These are phyloP conservation scores for Columba livia DNA, from an alignment of 2,113 vertebrate genomes.

Conservation along the genomic window DNA sequence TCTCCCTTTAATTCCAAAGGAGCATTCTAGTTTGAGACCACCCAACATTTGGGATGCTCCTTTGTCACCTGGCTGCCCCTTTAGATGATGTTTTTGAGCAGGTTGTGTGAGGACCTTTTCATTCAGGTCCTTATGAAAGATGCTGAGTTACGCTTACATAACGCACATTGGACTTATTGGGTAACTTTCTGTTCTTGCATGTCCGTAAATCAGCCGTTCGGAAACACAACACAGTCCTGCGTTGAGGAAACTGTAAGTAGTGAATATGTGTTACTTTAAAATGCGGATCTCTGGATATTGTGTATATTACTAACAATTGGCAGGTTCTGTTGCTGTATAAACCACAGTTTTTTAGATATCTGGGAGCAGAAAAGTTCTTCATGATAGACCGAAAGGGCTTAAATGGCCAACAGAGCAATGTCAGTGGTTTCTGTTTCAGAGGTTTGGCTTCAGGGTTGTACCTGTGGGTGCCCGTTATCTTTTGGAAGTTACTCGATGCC, in stretches of 20 bases:
- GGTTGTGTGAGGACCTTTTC: neutral
- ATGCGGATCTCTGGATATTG: neutral
- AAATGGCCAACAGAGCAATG: neutral
- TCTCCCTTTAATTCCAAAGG: neutral
- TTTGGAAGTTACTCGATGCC: neutral
- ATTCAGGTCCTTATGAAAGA: neutral
- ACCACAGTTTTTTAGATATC: neutral
- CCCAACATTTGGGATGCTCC: neutral
- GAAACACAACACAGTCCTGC: neutral
- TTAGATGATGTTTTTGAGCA: neutral
- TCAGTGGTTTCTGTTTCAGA: neutral
- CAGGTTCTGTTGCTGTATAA: neutral
- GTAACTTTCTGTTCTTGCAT: constrained; percentile 22
- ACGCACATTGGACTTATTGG: neutral
- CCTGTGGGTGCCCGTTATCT: neutral
- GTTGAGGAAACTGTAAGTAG: constrained; percentile 58
- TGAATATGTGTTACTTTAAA: neutral
- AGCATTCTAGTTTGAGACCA: neutral
- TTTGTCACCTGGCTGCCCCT: neutral
- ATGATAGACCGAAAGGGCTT: neutral
- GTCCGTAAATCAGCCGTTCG: constrained; percentile 27
- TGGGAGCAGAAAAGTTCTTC: neutral
- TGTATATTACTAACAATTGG: neutral
- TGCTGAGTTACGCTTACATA: neutral
- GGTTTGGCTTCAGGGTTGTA: neutral